Conservation (phyloP, 2,888 invertebrate species). For the Taphrorychus bicolor region DNA sequence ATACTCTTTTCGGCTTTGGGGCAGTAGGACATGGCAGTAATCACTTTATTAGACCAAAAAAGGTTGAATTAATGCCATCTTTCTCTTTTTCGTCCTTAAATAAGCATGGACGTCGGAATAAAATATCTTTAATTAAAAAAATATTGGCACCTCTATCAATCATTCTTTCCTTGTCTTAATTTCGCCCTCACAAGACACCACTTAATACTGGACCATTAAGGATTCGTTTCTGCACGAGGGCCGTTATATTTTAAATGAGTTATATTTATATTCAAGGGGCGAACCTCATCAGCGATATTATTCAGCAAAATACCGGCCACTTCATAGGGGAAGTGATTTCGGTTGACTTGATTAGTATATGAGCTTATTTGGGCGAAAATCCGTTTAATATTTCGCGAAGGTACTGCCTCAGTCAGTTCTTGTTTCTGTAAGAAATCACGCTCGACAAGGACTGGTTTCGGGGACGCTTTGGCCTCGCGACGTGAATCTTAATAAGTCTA, state of each 20-base stretch:
- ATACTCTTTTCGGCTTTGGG: too few species aligned
- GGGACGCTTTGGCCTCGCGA: not conserved
- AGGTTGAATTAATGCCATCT: too few species aligned
- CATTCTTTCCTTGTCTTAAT: not conserved
- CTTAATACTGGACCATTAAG: not conserved
- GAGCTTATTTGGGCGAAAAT: constrained; percentile 16
- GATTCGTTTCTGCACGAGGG: not conserved
- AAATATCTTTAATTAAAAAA: not conserved
- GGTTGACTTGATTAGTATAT: constrained; percentile 10
- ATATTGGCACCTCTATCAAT: not conserved
- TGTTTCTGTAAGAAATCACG: constrained; percentile 4
- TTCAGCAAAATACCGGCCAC: constrained; percentile 6
- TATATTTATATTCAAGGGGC: constrained; percentile 5
- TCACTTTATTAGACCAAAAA: too few species aligned
- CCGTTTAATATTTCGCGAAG: constrained; percentile 14
- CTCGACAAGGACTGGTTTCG: constrained; percentile 3
- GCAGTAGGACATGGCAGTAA: too few species aligned
- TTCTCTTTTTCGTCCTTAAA: too few species aligned
- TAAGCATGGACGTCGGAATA: too few species aligned
- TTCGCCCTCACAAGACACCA: not conserved
- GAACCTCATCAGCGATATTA: constrained; percentile 4
- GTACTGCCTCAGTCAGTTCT: constrained; percentile 9
- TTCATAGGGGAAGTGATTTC: constrained; percentile 25
- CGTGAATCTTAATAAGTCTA: not conserved
- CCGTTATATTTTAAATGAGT: constrained; percentile 5